phyloP scores from a whole-genome alignment of 2,888 invertebrate genomes.

The Molorchus minor region DNA sequence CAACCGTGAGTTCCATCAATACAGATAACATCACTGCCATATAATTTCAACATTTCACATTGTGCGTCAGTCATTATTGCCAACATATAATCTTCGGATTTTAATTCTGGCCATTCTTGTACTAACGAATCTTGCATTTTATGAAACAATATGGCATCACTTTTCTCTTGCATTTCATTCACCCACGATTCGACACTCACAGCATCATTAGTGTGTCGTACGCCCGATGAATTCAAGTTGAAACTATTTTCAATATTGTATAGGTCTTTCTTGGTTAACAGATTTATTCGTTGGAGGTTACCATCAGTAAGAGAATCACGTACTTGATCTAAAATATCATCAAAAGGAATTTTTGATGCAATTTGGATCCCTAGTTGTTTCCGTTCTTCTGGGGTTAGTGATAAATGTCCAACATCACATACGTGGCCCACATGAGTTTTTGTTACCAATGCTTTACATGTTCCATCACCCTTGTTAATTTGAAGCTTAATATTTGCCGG shows the following conservation, averaged over 20 bases:
- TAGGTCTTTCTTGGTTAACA: conserved; percentile 34
- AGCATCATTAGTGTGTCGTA: conserved; percentile 26
- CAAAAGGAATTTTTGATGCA: conserved; percentile 33
- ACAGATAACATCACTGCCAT: conserved; percentile 43
- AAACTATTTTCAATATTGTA: conserved; percentile 35
- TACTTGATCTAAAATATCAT: conserved; percentile 34
- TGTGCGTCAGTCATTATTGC: conserved; percentile 47
- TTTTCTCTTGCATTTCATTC: conserved; percentile 27
- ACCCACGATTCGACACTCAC: conserved; percentile 36
- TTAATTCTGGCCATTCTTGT: conserved; percentile 35
- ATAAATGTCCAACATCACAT: conserved; percentile 32
- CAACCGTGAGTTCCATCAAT: conserved; percentile 45
- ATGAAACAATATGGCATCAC: conserved; percentile 35
- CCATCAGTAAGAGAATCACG: conserved; percentile 21
- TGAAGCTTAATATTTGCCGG: conserved; percentile 5
- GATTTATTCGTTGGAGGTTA: conserved; percentile 28
- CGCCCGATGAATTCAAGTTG: conserved; percentile 26
- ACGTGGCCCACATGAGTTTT: conserved; percentile 29
- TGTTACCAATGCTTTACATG: conserved; percentile 14
- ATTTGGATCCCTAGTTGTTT: conserved; percentile 28
- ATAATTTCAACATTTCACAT: conserved; percentile 42
- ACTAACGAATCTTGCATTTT: conserved; percentile 35
- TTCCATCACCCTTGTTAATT: conserved; percentile 2
- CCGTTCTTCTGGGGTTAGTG: conserved; percentile 19
- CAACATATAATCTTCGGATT: conserved; percentile 45